A percentile compares a stretch with the other conserved stretches of the same genome.
phyloP scores from a whole-genome alignment of 2,797 vertebrate species.

The Lepilemur ruficaudatus region DNA sequence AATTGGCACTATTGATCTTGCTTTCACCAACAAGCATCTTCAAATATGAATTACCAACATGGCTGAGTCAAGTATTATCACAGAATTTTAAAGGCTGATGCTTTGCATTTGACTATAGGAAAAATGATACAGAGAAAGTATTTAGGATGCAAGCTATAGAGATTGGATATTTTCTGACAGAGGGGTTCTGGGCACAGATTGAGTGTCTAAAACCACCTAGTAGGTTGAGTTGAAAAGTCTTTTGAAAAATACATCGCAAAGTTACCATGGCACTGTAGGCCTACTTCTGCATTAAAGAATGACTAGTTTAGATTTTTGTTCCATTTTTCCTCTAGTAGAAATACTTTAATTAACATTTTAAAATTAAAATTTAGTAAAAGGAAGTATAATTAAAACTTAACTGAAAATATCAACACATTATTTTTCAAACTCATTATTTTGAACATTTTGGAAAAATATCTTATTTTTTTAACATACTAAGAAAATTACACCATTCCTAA shows the following conservation, averaged over 20 bases:
- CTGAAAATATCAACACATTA: not conserved
- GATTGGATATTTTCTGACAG: conserved; percentile 70
- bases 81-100: not conserved
- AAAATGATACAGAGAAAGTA: not conserved
- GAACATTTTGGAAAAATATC: not conserved
- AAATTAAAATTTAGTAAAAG: conserved; percentile 45
- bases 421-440: conserved; percentile 22
- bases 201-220: conserved; percentile 71
- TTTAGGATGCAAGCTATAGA: conserved; percentile 54
- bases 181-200: conserved; percentile 41
- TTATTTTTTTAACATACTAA: not conserved
- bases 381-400: not conserved
- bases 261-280: conserved; percentile 61
- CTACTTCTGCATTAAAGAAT: conserved; percentile 64
- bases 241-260: conserved; percentile 82
- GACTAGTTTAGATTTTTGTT: conserved; percentile 64
- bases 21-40: not conserved
- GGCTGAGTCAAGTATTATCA: not conserved
- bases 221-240: conserved; percentile 74
- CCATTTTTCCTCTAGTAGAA: conserved; percentile 62
- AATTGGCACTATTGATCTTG: not conserved
- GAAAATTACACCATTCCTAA: not conserved
- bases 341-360: conserved; percentile 65
- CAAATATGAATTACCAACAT: not conserved
- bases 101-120: not conserved